Conservation (phyloP, 2,797 vertebrate species). For the Platyrinchus mystaceus region DNA sequence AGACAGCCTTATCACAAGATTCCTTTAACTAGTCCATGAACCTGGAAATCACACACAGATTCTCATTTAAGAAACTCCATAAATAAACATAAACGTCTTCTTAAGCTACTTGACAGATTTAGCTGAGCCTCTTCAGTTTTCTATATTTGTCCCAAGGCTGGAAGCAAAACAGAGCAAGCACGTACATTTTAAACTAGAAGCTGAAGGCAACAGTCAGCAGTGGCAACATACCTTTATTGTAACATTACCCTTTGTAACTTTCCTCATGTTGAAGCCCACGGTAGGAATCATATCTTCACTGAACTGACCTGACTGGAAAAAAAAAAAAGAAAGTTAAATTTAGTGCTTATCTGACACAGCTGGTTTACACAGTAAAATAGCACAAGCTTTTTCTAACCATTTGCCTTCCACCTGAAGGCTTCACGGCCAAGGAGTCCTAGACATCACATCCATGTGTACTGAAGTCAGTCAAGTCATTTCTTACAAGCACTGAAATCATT, state of each 20-base stretch:
- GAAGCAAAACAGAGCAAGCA: not conserved
- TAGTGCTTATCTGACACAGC: not conserved
- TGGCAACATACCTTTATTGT: slow-evolving; percentile 91
- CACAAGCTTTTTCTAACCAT: not conserved
- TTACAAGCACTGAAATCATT: not conserved
- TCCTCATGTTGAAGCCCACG: slow-evolving; percentile 99
- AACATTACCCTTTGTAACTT: slow-evolving; percentile 98
- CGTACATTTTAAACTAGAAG: not conserved
- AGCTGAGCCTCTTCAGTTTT: slow-evolving; percentile 2
- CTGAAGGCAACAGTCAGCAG: not conserved
- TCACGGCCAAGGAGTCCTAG: not conserved
- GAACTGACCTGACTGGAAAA: slow-evolving; percentile 92
- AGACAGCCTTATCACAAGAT: not conserved
- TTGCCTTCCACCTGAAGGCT: not conserved
- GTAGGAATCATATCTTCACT: slow-evolving; percentile 99
- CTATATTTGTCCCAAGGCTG: not conserved
- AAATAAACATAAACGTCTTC: not conserved
- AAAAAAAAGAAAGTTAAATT: not conserved
- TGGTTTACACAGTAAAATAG: not conserved
- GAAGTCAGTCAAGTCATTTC: not conserved
- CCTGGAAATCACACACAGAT: not conserved
- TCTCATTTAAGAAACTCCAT: not conserved
- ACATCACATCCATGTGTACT: not conserved
- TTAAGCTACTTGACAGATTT: not conserved
- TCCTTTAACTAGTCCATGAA: not conserved